Conservation (phyloP, 2,797 vertebrate species). For the Mallotus villosus region DNA sequence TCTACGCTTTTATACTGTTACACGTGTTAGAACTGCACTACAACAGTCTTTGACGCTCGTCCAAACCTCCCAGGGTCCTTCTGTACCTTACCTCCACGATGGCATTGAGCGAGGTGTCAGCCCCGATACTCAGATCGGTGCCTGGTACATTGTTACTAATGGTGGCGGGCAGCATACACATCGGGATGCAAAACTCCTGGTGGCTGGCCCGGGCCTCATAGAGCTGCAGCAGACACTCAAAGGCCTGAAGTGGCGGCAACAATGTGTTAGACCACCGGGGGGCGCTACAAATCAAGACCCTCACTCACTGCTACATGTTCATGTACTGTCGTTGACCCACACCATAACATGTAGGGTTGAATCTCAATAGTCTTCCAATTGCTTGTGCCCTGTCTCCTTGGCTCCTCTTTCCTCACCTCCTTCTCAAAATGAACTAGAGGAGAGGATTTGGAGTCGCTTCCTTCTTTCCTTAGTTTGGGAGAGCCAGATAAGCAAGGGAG, state of each 20-base stretch:
- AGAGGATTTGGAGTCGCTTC: too few species aligned
- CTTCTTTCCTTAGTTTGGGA: neutral
- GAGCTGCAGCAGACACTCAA: slow-evolving; percentile 83
- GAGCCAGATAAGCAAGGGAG: neutral
- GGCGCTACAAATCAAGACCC: slow-evolving; percentile 33
- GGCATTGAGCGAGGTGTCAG: slow-evolving; percentile 88
- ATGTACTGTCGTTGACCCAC: neutral
- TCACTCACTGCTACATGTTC: neutral
- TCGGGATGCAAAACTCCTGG: slow-evolving; percentile 88
- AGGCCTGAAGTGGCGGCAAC: slow-evolving; percentile 79
- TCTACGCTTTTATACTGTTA: too few species aligned
- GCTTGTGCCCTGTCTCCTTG: neutral
- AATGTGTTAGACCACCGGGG: slow-evolving; percentile 62
- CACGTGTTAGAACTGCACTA: neutral
- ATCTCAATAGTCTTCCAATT: slow-evolving; percentile 1
- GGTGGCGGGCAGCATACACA: slow-evolving; percentile 90
- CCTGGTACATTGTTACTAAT: slow-evolving; percentile 97
- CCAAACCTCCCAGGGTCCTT: neutral
- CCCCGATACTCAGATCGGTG: slow-evolving; percentile 87
- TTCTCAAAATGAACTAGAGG: neutral
- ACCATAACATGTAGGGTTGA: neutral
- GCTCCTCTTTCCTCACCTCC: neutral
- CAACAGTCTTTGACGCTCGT: neutral
- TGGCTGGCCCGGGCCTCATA: slow-evolving; percentile 72
- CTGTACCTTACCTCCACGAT: slow-evolving; percentile 88